Base-by-base conservation (phyloP, 1,140 invertebrate species). In the Zeugodacus cucurbitae region DNA sequence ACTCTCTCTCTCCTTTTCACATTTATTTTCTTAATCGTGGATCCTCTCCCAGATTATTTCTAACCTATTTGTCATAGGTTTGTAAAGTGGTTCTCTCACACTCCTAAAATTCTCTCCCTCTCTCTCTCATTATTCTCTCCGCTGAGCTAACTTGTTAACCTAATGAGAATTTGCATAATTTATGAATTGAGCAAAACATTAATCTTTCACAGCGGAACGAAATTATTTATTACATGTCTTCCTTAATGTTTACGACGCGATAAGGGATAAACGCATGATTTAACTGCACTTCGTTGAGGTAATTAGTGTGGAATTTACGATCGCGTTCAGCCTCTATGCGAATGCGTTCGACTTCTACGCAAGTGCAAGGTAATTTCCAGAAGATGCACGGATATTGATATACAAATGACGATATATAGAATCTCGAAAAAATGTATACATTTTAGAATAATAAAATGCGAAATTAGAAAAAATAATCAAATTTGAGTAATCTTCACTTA, bases 201-300 rank as follows among this genome's bases (percentile, higher is more conserved):
- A 48, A 44, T 37, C 34, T 29, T 48, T 29, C 14, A 22, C 11
- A 41, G 74, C 41, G 22, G 41, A 82, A 26, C 41, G 74, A 48
- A 82, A 82, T 82, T 82, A 82, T 82, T 82, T 82, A 82, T 82
- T 82, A 82, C 44, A 48, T 82, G 41, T n/a, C 34, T 74, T 20
- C 34, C 29, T 41, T n/a, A 48, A 20, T 82, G 37, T 62, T 62
- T n/a, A 62, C 41, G 17, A 22, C 26, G 22, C 22, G 74, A 82
- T 82, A 82, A 48, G 74, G 26, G 37, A 48, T 82, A 82, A 82
- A n/a, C 74, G 34, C 44, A 26, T 48, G 74, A 82, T 82, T 82
- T 48, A 82, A 26, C 74, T 14, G 22, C 22, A 26, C 34, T 48
- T 48, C n/a, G 37, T 22, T n/a, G 41, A 48, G 37, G 41, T 48